A percentile compares a stretch with the other conserved stretches of the same genome.
phyloP scores from a whole-genome alignment of 2,888 invertebrate species.

The Ceriagrion tenellum region DNA sequence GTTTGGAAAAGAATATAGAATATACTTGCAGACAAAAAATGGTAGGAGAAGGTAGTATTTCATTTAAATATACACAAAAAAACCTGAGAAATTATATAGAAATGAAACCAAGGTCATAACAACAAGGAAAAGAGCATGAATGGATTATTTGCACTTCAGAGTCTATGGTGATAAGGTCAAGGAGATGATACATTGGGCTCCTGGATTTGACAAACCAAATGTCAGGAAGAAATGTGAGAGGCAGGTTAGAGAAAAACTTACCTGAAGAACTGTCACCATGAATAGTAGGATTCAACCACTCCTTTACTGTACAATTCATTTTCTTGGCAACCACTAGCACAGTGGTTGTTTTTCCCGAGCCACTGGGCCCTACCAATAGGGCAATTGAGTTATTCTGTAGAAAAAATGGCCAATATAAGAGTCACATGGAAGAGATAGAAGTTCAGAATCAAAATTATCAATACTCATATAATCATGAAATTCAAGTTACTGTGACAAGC shows the following conservation, averaged over 20 bases:
- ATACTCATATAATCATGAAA: not conserved
- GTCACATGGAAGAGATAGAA: not conserved
- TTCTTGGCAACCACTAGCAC: not conserved
- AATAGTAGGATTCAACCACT: not conserved
- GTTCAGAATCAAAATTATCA: not conserved
- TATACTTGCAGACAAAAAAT: no score
- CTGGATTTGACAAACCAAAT: no score
- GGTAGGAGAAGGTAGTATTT: no score
- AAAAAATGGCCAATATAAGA: not conserved
- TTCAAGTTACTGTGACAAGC: not conserved
- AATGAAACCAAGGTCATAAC: no score
- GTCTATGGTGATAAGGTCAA: no score
- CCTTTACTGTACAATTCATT: not conserved
- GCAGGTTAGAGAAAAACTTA: not conserved
- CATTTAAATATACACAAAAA: no score
- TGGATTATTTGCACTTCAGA: no score
- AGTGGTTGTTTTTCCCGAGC: slow-evolving; percentile 3
- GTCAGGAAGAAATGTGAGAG: no score
- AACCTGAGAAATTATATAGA: no score
- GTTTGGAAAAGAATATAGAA: no score
- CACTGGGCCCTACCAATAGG: slow-evolving; percentile 1
- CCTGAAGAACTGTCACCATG: not conserved
- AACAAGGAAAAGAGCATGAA: no score
- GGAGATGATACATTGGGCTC: no score
- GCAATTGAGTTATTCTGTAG: slow-evolving; percentile 4